Evolutionary conservation across 2,888 invertebrate species (phyloP), one percentile per base, ranked within the genome.

Genomic region (Chrysomela aeneicollis): DNA sequence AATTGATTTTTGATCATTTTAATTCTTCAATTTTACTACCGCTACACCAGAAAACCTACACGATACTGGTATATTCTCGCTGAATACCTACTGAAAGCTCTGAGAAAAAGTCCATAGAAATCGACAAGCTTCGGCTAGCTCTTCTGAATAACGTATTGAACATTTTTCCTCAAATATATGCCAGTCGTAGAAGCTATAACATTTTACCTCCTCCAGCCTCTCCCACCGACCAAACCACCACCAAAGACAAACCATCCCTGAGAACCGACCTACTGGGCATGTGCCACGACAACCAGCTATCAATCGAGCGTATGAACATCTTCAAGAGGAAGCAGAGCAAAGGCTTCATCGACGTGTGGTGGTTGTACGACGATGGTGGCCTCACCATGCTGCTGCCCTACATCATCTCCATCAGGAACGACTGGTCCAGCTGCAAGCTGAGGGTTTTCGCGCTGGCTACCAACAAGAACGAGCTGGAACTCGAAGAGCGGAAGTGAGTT

Each of bases 311-410:
- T 58, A 87, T 92, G 82, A 89, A 90, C 12, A 84, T 92, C 69
- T 94, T 95, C 81, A 90, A 91, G 69, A 87, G 86, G 68, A 94
- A 93, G 78, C 88, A 94, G 83, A 88, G 89, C 61, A 88, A 89
- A 67, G 95, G 95, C 10, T 90, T 89, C 0, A 90, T 97, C 49
- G 97, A 97, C 83, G 95, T 97, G 51, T 97, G 96, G 94, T 98
- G 97, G 97, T 84, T 97, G 74, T 97, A 96, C 82, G 97, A 97
- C 81, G 97, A 94, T 82, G 93, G 93, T 77, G 93, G 93, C 79
- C 85, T 95, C 49, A 94, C 94, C 1, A 91, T 95, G 82, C 85
- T 95, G 65, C 82, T 95, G 72, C 94, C 94, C 0, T 94, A 95
- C 82, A 94, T 95, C 72, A 88, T 95, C 71, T 92, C 92, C 55